phyloP scores from a whole-genome alignment of 1,140 invertebrate genomes.

The Papilio dardanus region DNA sequence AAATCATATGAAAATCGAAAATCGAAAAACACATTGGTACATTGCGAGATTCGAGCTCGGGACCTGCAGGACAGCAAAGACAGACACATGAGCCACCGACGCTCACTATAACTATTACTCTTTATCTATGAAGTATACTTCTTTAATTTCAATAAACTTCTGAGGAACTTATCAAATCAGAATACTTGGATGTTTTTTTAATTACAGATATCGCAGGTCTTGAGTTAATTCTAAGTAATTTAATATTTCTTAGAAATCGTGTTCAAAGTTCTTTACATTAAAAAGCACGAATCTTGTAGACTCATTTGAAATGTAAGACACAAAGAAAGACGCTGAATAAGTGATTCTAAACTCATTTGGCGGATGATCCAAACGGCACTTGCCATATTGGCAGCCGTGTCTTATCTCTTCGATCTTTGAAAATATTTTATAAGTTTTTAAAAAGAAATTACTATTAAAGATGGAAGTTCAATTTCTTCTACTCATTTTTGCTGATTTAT shows the following conservation, averaged over 20 bases:
- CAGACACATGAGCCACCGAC: too few species aligned
- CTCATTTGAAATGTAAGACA: slow-evolving; percentile 19
- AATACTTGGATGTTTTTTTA: too few species aligned
- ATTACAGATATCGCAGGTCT: neutral
- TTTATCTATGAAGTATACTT: too few species aligned
- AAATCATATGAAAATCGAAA: too few species aligned
- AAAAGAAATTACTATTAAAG: neutral
- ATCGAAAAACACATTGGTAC: too few species aligned
- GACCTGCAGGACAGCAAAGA: too few species aligned
- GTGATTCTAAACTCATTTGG: slow-evolving; percentile 6
- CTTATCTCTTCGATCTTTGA: neutral
- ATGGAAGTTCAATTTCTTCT: too few species aligned
- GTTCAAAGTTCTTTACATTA: neutral
- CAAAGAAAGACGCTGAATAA: slow-evolving; percentile 20
- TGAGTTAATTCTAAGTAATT: neutral
- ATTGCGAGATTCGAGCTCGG: too few species aligned
- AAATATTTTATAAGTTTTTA: neutral
- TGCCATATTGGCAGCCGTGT: slow-evolving; percentile 2
- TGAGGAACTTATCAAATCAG: neutral
- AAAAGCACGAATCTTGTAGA: neutral
- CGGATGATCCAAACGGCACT: slow-evolving; percentile 1
- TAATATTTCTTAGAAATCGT: neutral
- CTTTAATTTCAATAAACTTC: neutral
- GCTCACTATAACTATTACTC: too few species aligned
- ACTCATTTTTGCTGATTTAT: too few species aligned